Percentiles rank a stretch among this genome's conserved stretches.
phyloP scores from a whole-genome alignment of 2,113 vertebrate species.

The Castor canadensis region DNA sequence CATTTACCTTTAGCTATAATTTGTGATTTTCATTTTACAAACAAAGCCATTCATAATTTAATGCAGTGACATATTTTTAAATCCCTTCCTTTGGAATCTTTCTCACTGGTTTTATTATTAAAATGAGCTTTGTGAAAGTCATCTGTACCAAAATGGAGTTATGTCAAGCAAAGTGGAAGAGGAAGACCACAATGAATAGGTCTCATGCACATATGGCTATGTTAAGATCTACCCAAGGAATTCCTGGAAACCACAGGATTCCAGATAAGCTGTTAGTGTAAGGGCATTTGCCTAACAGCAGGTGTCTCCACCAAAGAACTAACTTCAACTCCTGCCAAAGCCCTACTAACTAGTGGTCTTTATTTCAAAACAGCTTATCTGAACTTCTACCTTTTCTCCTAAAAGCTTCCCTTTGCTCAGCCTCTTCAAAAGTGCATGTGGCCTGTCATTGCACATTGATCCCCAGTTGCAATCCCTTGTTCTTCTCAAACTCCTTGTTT shows the following conservation, averaged over 20 bases:
- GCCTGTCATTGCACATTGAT: background rate
- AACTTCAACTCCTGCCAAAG: background rate
- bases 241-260: background rate
- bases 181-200: background rate
- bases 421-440: background rate
- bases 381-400: background rate
- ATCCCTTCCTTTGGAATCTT: background rate
- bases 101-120: background rate
- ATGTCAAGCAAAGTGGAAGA: background rate
- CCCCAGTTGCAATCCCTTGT: background rate
- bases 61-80: slow-evolving; percentile 9
- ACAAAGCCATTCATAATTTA: background rate
- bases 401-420: background rate
- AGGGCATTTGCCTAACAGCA: background rate
- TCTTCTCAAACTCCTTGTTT: background rate
- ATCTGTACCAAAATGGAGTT: background rate
- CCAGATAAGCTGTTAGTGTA: background rate
- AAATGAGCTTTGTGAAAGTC: background rate
- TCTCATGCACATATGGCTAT: background rate
- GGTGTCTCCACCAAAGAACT: background rate
- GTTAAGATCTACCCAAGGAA: background rate
- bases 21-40: slow-evolving; percentile 23
- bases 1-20: slow-evolving; percentile 28
- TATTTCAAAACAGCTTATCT: background rate
- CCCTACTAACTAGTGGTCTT: background rate